These are phyloP conservation scores for Hippocampus mohnikei DNA, from an alignment of 2,113 vertebrate species.

Conservation along the genomic window DNA sequence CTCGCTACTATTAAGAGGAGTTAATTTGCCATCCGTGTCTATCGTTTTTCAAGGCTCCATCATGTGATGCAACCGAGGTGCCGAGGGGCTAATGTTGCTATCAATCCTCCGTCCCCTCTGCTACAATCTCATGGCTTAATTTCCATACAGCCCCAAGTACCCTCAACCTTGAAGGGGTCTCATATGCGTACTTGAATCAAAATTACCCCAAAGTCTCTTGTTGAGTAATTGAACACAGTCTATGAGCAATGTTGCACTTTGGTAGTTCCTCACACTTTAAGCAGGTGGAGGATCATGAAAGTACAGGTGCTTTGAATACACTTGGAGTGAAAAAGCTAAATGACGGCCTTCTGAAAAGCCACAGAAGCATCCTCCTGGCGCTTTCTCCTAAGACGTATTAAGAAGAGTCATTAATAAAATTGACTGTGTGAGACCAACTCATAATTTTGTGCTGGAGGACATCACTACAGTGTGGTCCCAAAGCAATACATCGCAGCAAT, in stretches of 20 bases:
- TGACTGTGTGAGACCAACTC: conserved; percentile 65
- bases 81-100: conserved; percentile 55
- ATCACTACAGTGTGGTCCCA: conserved; percentile 50
- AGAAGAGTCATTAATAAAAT: conserved; percentile 68
- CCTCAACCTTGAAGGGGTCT: conserved; percentile 61
- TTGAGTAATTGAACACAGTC: conserved; percentile 52
- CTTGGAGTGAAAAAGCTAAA: conserved; percentile 51
- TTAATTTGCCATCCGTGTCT: conserved; percentile 66
- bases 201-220: conserved; percentile 55
- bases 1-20: conserved; percentile 57
- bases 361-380: conserved; percentile 47
- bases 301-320: conserved; percentile 18
- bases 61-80: conserved; percentile 43
- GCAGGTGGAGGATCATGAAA: conserved; percentile 24
- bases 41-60: conserved; percentile 36
- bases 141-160: conserved; percentile 58
- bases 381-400: conserved; percentile 59
- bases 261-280: conserved; percentile 22
- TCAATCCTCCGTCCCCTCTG: conserved; percentile 45
- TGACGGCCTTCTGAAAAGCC: conserved; percentile 48
- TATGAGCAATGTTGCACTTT: conserved; percentile 40
- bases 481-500: conserved; percentile 36
- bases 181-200: conserved; percentile 54
- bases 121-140: conserved; percentile 61
- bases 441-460: conserved; percentile 65